phyloP scores from a whole-genome alignment of 2,113 vertebrate genomes.

The Procapra przewalskii region DNA sequence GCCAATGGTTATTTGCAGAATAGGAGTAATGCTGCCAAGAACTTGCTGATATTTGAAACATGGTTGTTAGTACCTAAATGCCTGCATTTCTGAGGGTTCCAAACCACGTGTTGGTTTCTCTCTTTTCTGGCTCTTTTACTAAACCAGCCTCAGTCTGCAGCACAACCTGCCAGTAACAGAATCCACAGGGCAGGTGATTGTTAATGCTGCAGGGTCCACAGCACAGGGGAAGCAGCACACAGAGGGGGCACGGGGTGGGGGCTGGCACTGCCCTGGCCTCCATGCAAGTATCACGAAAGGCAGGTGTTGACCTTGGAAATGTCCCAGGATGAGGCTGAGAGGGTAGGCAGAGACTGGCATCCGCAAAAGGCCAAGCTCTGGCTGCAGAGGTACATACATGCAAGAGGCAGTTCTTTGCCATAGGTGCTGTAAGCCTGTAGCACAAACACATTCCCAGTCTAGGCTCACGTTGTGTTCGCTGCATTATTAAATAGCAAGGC shows the following conservation, averaged over 20 bases:
- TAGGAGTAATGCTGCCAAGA: fast-evolving
- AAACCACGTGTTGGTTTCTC: not conserved
- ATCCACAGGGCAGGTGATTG: fast-evolving
- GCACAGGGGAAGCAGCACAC: not conserved
- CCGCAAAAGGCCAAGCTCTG: not conserved
- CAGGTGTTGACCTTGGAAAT: not conserved
- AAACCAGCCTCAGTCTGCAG: not conserved
- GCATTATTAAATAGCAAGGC: not conserved
- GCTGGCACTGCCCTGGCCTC: not conserved
- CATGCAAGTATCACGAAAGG: fast-evolving
- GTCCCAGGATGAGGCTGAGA: not conserved
- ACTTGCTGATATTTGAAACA: not conserved
- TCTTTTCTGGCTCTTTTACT: not conserved
- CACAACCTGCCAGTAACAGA: not conserved
- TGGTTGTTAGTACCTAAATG: not conserved
- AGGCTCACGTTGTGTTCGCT: fast-evolving
- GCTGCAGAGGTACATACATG: not conserved
- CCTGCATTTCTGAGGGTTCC: not conserved
- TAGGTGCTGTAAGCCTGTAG: not conserved
- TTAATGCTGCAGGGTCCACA: not conserved
- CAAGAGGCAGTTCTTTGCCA: not conserved
- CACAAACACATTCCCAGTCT: fast-evolving
- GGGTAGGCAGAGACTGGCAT: not conserved
- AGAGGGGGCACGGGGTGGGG: not conserved
- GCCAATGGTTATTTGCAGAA: not conserved